Conservation (phyloP, 2,113 vertebrate species). For the Plotosus lineatus region DNA sequence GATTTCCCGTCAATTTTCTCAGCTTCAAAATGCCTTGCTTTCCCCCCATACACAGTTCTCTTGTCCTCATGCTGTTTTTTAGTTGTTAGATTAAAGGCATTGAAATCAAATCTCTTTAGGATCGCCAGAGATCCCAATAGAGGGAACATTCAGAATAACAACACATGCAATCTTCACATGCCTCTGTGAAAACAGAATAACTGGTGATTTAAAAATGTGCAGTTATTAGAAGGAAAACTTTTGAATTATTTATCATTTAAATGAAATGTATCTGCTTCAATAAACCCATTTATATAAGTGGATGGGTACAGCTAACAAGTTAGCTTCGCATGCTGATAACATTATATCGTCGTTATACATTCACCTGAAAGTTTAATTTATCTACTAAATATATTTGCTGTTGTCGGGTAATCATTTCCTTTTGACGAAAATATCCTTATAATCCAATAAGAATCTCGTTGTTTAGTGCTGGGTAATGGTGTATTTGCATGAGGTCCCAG, state of each 20-base stretch:
- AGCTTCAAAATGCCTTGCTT: background rate
- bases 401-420: conserved; percentile 16
- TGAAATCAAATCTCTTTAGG: too few relatives aligned
- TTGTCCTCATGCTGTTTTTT: background rate
- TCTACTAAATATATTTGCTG: conserved; percentile 38
- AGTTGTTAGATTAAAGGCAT: background rate
- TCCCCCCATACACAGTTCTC: background rate
- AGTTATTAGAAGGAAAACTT: too few relatives aligned
- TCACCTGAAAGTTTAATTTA: background rate
- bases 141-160: too few relatives aligned
- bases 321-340: background rate
- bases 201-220: too few relatives aligned
- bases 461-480: conserved; percentile 28
- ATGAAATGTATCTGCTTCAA: too few relatives aligned
- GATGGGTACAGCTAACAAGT: background rate
- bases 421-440: conserved; percentile 35
- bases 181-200: too few relatives aligned
- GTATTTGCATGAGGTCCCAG: conserved; percentile 37
- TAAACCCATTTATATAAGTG: background rate
- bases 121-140: too few relatives aligned
- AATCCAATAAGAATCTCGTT: conserved; percentile 29
- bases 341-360: background rate
- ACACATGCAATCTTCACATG: too few relatives aligned
- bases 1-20: too few relatives aligned
- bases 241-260: too few relatives aligned